Evolutionary conservation across 2,113 vertebrate species (phyloP), one percentile per base, ranked within the genome.

Genomic region (Jacana jacana): DNA sequence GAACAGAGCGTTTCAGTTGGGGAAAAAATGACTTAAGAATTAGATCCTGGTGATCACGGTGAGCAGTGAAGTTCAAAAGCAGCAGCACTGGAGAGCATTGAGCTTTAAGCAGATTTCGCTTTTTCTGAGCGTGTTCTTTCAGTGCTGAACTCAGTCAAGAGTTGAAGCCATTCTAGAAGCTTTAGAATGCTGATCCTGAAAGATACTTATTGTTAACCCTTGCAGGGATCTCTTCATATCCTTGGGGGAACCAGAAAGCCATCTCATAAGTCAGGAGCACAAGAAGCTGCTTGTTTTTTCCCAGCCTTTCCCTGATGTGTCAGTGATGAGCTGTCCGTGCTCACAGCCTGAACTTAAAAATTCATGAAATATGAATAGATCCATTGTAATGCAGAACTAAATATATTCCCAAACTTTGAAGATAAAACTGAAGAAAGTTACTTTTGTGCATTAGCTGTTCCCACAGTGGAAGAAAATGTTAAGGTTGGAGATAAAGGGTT

Each of bases 221-320:
- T 54, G 81, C 84, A 51, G 58, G 91, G 78, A 85, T 91, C 24
- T 61, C 79, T 87, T 96, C 92, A 89, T 96, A 96, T 95, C 91
- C 84, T 93, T 77, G 58, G 88, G 81, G 48, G 78, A 91, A 27
- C 49, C 77, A 58, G 23, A 68, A 55, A 82, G 70, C 70, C 77
- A 82, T 91, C 66, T 95, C 75, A 52, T 87, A 72, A 95, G 87
- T 66, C 61, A 44, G 33, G 94, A 89, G 63, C 49, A 95, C 87
- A 94, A 33, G 87, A 80, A 69, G 75, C 73, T 77, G 37, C 81
- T 95, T 92, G 78, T 72, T 89, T 95, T 93, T 89, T 51, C 75
- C 17, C 86, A 79, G 61, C 86, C 10, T 87, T 87, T 92, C 81
- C 72, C 78, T 77, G 84, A 95, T 87, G 84, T 72, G 80, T 94